Base-by-base conservation (phyloP, 2,113 vertebrate species). In the Prionailurus viverrinus region DNA sequence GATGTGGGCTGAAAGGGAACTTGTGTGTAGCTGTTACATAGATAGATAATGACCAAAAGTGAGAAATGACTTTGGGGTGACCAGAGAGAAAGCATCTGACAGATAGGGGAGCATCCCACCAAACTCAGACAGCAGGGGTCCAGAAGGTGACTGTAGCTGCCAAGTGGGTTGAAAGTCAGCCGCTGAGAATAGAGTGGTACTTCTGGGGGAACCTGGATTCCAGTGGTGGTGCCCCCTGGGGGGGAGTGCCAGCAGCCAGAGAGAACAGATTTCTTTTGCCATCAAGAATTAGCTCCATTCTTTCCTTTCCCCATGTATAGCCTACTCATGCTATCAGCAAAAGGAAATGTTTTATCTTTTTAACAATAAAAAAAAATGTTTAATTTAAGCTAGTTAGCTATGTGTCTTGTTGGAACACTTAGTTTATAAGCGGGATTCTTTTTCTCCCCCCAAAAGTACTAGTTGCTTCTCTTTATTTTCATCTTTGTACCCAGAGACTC, bases 401-500 rank as follows among this genome's bases (percentile, higher is more conserved):
- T 53, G n/a, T 83, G 23, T 81, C 87, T 90, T 92, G 84, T 7
- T 65, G 31, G 36, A 91, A 71, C 19, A 21, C 11, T 68, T 63
- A 39, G 9, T 95, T 73, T 81, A 65, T 19, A 94, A 90, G 74
- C 8, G 80, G 10, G 10, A 89, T 76, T 69, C 16, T 27, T 13
- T 1, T 4, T 4, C 7, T 1, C 15, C 12, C 4, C 4, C 1
- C 1, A 0, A 27, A 39, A 0, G 29, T 78, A 90, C 51, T 58
- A 84, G 48, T 80, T 55, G 58, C 65, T 94, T 78, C 36, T 71
- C 41, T 45, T 87, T 96, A 39, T 90, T 88, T 68, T 97, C 71
- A 85, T 84, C 53, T 88, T 84, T 78, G n/a, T 95, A 84, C 14
- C 51, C 48, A 86, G 91, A 94, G 36, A 92, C 83, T 96, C 69